Evolutionary conservation across 2,888 invertebrate species (phyloP).

Genomic region (Leptarthrus brevirostris): DNA sequence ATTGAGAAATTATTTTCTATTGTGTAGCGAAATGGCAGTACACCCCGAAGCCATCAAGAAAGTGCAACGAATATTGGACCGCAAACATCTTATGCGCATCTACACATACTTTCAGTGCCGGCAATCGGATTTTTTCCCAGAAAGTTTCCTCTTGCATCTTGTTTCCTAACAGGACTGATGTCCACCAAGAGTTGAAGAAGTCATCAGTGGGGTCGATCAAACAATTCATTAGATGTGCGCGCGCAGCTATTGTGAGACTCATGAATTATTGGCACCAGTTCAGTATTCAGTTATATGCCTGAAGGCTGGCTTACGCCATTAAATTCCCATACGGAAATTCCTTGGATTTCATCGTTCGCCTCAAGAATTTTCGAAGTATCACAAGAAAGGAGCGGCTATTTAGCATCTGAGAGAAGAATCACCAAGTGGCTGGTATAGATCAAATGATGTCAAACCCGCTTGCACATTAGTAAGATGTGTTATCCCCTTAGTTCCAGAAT

Average conservation of each 20-base stretch:
- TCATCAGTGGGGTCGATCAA: conserved; percentile 46
- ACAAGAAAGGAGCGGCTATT: conserved; percentile 31
- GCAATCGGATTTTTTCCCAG: conserved; percentile 13
- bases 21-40: conserved; percentile 4
- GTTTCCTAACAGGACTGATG: conserved; percentile 25
- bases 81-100: conserved; percentile 1
- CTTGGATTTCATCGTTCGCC: conserved; percentile 29
- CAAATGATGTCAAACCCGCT: conserved; percentile 43
- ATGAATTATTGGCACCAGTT: conserved; percentile 41
- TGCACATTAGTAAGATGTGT: no score
- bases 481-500: no score
- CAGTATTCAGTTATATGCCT: conserved; percentile 37
- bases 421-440: conserved; percentile 32
- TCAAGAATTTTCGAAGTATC: conserved; percentile 18
- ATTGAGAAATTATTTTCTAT: conserved; percentile 32
- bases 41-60: background rate
- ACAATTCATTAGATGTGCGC: conserved; percentile 42
- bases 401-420: conserved; percentile 40
- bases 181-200: conserved; percentile 38
- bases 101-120: background rate
- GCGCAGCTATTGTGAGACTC: conserved; percentile 11
- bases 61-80: background rate
- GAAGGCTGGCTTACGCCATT: conserved; percentile 36
- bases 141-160: background rate
- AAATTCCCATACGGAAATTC: conserved; percentile 19